Evolutionary conservation across 1,140 invertebrate species (phyloP), one percentile per base, ranked within the genome.

Genomic region (Caerostris extrusa): DNA sequence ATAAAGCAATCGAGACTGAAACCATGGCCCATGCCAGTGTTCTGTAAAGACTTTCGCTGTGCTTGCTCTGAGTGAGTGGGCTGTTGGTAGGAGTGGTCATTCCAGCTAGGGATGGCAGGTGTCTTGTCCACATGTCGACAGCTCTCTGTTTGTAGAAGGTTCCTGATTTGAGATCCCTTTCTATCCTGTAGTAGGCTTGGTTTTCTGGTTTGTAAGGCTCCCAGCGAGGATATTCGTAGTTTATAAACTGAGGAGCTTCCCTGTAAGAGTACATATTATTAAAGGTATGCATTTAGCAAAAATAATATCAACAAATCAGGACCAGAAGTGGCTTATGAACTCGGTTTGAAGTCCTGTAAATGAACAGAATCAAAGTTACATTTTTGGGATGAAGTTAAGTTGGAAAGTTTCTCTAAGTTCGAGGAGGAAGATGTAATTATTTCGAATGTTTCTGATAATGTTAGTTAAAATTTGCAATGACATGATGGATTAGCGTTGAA

Each of bases 11-110:
- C 0, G 94, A 94, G 10, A 95, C 94, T 55, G 95, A 94, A 2
- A 95, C 89, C 95, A 95, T 95, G 10, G 95, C 93, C 94, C 94
- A 95, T 61, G 95, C 95, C 7, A 95, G 85, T n/a, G 95, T 95
- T 82, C 93, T 55, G 87, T 95, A 95, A 14, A 95, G 64, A 12
- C 69, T 77, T 58, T 90, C 94, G 17, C 19, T 55, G 19, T 94
- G 86, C 86, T 50, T 85, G 58, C 94, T 82, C 56, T 91, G 88
- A 50, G 90, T 81, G 0, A 94, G 77, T 10, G 94, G 93, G 12
- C 77, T 90, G 56, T 7, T 89, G 5, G 90, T 86, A 56, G 95
- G 85, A 3, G 71, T 57, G 10, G 87, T 82, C 81, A 89, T 92
- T 5, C 88, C 93, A 14, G 91, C 64, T 5, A 95, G 19, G 7